Conservation (phyloP, 2,888 invertebrate species). For the Drosophila pegasa region DNA sequence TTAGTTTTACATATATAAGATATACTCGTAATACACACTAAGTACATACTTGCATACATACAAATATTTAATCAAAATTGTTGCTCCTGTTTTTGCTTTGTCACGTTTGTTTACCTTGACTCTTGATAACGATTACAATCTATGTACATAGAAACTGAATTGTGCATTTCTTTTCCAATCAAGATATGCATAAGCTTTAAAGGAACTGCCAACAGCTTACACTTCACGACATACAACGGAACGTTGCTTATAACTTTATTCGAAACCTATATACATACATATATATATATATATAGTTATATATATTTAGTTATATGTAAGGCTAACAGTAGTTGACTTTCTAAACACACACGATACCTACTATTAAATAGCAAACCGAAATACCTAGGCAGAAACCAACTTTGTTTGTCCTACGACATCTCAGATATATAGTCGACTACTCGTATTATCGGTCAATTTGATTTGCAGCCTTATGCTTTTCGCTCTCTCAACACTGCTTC, state of each 20-base stretch:
- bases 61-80: constrained; percentile 19
- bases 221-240: constrained; percentile 19
- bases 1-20: constrained; percentile 42
- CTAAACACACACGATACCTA: constrained; percentile 51
- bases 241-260: constrained; percentile 39
- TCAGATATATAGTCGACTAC: constrained; percentile 18
- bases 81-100: constrained; percentile 49
- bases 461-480: constrained; percentile 62
- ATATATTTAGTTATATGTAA: constrained; percentile 19
- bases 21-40: constrained; percentile 17
- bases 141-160: constrained; percentile 49
- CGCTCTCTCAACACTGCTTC: constrained; percentile 36
- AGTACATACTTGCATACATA: constrained; percentile 23
- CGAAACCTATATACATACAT: constrained; percentile 8
- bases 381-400: constrained; percentile 24
- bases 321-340: constrained; percentile 46
- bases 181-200: constrained; percentile 37
- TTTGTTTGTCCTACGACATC: constrained; percentile 18
- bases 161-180: constrained; percentile 40
- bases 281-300: constrained; percentile 1
- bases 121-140: constrained; percentile 16
- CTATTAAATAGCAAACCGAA: constrained; percentile 33
- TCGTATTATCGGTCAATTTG: constrained; percentile 55
- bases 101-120: constrained; percentile 27
- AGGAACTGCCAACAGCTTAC: constrained; percentile 58